Base-by-base conservation (phyloP, 2,797 vertebrate species). In the Esox lucius region DNA sequence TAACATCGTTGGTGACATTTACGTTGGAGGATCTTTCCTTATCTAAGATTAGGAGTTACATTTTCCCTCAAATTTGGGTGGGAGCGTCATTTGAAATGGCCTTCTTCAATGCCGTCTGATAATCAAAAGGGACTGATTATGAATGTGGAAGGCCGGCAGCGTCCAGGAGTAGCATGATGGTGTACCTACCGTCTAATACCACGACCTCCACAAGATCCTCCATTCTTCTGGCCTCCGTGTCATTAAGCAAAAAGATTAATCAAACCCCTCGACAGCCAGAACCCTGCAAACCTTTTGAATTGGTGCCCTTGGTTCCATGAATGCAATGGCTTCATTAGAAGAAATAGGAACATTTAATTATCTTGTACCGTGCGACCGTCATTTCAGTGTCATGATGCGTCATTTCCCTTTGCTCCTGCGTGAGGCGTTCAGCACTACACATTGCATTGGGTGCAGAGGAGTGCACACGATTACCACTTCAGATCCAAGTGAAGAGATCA, bases 21-120 rank as follows among this genome's bases (percentile, higher is more conserved):
- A 53, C 4, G 5, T 16, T 3, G 31, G 65, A 13, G 31, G 83
- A 77, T 13, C 51, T 22, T 56, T 56, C 49, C 19, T 19, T n/a
- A 56, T 62, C 61, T 28, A 39, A 26, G 7, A 31, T 17, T 7
- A 13, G 42, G 46, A 22, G 49, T 49, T 24, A 24, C 1, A 7
- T 76, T 75, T 71, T 61, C 26, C 62, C 46, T 72, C n/a, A 62
- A 72, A 73, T 3, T 0, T 2, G 51, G 4, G 3, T 53, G 51
- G 68, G 61, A 53, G 76, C 72, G 75, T 78, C 70, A 74, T 78
- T 84, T 83, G 28, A 77, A 84, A 76, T 70, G 15, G 26, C 33
- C 59, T 69, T 22, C 84, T 85, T 85, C 76, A 80, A 73, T 42
- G 62, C 75, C 77, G 48, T 71, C 83, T 79, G 70, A 81, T 87